Evolutionary conservation across 2,888 invertebrate genomes (phyloP).

Genomic region (Enoplolaimus lenunculus): DNA sequence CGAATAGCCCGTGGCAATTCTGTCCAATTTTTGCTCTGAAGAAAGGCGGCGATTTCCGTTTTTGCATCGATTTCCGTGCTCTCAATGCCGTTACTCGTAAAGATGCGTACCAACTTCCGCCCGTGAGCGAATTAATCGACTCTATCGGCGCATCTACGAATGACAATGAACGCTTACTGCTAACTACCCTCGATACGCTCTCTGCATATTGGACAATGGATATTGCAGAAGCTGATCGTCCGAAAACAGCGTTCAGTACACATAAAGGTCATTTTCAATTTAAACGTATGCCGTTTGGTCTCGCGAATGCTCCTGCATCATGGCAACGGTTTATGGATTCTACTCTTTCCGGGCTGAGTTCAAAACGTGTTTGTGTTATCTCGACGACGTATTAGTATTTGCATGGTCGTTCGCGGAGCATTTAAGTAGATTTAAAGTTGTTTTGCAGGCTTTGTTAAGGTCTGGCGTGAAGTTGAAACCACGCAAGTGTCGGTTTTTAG

Average conservation of each 20-base stretch:
- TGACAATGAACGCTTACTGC: neutral
- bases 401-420: neutral
- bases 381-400: neutral
- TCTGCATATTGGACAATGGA: neutral
- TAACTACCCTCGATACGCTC: neutral
- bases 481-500: neutral
- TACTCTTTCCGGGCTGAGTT: neutral
- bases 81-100: slow-evolving; percentile 12
- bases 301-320: neutral
- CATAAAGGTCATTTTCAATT: neutral
- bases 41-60: slow-evolving; percentile 9
- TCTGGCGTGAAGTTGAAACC: neutral
- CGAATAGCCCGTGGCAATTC: neutral
- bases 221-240: neutral
- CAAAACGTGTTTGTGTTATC: neutral
- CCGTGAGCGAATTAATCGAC: neutral
- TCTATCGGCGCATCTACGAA: neutral
- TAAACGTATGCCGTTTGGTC: neutral
- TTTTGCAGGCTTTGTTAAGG: neutral
- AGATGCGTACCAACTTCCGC: slow-evolving; percentile 12
- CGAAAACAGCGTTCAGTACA: neutral
- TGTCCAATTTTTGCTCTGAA: neutral
- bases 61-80: slow-evolving; percentile 11
- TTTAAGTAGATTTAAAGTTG: neutral
- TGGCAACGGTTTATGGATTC: neutral